phyloP scores from a whole-genome alignment of 2,888 invertebrate genomes.

The Cryptocheilus praepositus region DNA sequence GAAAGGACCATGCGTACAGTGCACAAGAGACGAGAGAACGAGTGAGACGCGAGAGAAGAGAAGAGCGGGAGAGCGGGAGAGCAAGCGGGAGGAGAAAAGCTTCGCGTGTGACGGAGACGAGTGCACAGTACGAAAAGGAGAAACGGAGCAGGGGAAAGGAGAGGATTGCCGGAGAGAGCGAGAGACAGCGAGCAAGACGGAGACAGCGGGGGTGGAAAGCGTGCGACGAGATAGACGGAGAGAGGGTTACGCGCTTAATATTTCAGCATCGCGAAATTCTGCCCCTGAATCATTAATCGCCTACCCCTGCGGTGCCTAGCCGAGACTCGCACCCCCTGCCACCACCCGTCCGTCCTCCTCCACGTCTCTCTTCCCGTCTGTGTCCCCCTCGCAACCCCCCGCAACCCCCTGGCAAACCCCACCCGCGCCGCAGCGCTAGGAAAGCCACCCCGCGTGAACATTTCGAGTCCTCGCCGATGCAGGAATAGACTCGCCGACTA shows the following conservation, averaged over 20 bases:
- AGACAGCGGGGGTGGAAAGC: slow-evolving; percentile 17
- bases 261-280: slow-evolving; percentile 71
- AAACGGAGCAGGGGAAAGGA: slow-evolving; percentile 9
- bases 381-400: slow-evolving; percentile 18
- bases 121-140: slow-evolving; percentile 2
- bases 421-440: slow-evolving; percentile 30
- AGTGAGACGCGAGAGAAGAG: slow-evolving; percentile 35
- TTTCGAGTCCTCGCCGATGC: slow-evolving; percentile 46
- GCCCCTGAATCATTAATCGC: slow-evolving; percentile 68
- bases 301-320: slow-evolving; percentile 56
- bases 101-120: slow-evolving; percentile 25
- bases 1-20: slow-evolving; percentile 52
- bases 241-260: slow-evolving; percentile 68
- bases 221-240: slow-evolving; percentile 40
- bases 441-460: slow-evolving; percentile 47
- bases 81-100: slow-evolving; percentile 27
- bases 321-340: slow-evolving; percentile 40
- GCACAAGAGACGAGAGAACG: slow-evolving; percentile 36
- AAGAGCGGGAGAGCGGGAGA: slow-evolving; percentile 38
- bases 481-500: slow-evolving; percentile 48
- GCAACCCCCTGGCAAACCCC: slow-evolving; percentile 6
- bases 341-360: slow-evolving; percentile 7
- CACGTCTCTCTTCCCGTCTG: slow-evolving; percentile 23
- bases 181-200: slow-evolving; percentile 12
- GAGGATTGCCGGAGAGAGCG: slow-evolving; percentile 15